Evolutionary conservation across 2,113 vertebrate species (phyloP).

Genomic region (Esox niger): DNA sequence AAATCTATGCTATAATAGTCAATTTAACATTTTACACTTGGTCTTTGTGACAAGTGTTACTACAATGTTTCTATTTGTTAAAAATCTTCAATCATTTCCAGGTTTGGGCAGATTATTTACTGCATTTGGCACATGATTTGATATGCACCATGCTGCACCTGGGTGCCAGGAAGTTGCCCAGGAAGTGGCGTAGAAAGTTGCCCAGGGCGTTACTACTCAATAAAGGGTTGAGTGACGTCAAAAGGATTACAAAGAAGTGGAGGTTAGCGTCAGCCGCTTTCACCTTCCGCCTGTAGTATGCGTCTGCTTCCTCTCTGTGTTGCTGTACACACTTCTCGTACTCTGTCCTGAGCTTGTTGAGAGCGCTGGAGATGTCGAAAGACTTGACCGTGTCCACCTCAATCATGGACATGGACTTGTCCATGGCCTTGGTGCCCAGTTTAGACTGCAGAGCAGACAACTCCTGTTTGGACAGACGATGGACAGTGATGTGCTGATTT

Average conservation of each 20-base stretch:
- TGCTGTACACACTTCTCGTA: constrained; percentile 61
- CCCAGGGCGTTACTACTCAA: too few species aligned
- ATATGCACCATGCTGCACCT: too few species aligned
- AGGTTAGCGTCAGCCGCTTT: not conserved
- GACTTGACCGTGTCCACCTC: constrained; percentile 64
- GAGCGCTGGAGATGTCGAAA: constrained; percentile 59
- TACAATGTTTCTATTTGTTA: too few species aligned
- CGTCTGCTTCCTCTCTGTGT: constrained; percentile 64
- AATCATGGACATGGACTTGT: constrained; percentile 63
- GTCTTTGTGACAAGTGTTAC: too few species aligned
- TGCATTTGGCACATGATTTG: too few species aligned
- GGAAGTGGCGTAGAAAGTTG: too few species aligned
- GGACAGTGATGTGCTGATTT: not conserved
- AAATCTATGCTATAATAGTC: not conserved
- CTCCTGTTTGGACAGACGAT: constrained; percentile 40
- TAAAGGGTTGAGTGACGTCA: too few species aligned
- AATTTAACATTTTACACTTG: too few species aligned
- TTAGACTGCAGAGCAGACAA: constrained; percentile 53
- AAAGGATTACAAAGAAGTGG: not conserved
- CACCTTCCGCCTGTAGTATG: constrained; percentile 63
- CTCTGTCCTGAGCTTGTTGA: constrained; percentile 59
- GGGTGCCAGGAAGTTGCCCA: too few species aligned
- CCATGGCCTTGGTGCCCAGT: constrained; percentile 48
- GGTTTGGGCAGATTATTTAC: too few species aligned
- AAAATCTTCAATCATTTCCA: too few species aligned